Conservation (phyloP, 2,888 invertebrate genomes). For the Pseudeuparius sepicola region DNA sequence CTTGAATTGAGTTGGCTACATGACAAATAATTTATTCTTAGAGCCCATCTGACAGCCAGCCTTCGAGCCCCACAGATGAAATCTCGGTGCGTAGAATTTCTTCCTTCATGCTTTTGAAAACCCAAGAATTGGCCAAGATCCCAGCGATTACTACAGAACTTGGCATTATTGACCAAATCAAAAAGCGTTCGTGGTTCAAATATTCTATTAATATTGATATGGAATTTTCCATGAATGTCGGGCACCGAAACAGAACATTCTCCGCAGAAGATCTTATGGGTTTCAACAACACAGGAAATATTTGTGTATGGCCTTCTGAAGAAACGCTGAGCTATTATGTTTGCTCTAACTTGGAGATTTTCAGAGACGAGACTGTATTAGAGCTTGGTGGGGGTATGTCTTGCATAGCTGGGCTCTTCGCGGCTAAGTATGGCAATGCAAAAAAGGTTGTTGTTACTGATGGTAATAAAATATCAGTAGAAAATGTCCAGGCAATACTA, state of each 20-base stretch:
- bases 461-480: slow-evolving; percentile 65
- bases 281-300: slow-evolving; percentile 74
- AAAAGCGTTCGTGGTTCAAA: slow-evolving; percentile 51
- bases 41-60: slow-evolving; percentile 39
- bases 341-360: slow-evolving; percentile 52
- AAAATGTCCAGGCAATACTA: slow-evolving; percentile 58
- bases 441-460: slow-evolving; percentile 61
- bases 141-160: slow-evolving; percentile 17
- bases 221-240: slow-evolving; percentile 47
- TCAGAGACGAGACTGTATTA: slow-evolving; percentile 57
- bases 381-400: slow-evolving; percentile 83
- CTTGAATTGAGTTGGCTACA: too few species aligned
- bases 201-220: slow-evolving; percentile 44
- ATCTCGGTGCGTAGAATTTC: slow-evolving; percentile 50
- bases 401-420: slow-evolving; percentile 65
- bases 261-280: slow-evolving; percentile 65
- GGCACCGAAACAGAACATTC: slow-evolving; percentile 50
- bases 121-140: slow-evolving; percentile 35
- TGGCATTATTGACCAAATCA: slow-evolving; percentile 32
- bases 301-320: slow-evolving; percentile 73
- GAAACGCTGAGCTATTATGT: slow-evolving; percentile 62
- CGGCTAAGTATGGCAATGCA: slow-evolving; percentile 56
- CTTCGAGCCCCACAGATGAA: slow-evolving; percentile 40
- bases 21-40: too few species aligned
- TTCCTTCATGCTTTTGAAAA: slow-evolving; percentile 47